A percentile compares a stretch with the other conserved stretches of the same genome.
Evolutionary conservation across 2,888 invertebrate genomes (phyloP).

Genomic region (Athalia cordata): DNA sequence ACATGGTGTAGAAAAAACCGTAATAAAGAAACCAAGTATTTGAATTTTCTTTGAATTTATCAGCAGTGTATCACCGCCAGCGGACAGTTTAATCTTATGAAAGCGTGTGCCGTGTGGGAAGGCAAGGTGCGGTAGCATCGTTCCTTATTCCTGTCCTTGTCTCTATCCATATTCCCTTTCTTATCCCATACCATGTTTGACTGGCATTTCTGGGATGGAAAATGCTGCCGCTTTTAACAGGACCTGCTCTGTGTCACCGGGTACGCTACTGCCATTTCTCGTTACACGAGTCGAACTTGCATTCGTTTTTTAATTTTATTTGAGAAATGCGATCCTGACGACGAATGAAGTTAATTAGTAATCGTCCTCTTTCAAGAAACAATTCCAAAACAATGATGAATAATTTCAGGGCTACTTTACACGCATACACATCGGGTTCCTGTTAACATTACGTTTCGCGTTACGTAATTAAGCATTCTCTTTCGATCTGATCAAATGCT

Average conservation of each 20-base stretch:
- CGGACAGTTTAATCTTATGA: constrained; percentile 56
- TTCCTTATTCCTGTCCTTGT: constrained; percentile 24
- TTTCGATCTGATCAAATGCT: not conserved
- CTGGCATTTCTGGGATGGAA: constrained; percentile 13
- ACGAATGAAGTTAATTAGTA: too few relatives aligned
- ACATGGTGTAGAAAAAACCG: not conserved
- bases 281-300: not conserved
- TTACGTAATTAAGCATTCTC: not conserved
- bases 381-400: not conserved
- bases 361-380: not conserved
- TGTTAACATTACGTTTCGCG: not conserved
- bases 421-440: not conserved
- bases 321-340: not conserved
- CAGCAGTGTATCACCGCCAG: constrained; percentile 53
- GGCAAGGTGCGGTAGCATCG: constrained; percentile 19
- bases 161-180: constrained; percentile 21
- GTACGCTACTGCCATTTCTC: constrained; percentile 18
- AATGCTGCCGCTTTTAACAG: constrained; percentile 12
- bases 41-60: constrained; percentile 35
- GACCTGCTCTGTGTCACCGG: constrained; percentile 28
- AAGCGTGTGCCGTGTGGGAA: constrained; percentile 18
- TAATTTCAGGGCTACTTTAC: not conserved
- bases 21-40: constrained; percentile 35
- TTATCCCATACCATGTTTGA: constrained; percentile 10
- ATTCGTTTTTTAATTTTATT: constrained; percentile 9